Conservation (phyloP, 2,888 invertebrate species). For the Clusia tigrina region DNA sequence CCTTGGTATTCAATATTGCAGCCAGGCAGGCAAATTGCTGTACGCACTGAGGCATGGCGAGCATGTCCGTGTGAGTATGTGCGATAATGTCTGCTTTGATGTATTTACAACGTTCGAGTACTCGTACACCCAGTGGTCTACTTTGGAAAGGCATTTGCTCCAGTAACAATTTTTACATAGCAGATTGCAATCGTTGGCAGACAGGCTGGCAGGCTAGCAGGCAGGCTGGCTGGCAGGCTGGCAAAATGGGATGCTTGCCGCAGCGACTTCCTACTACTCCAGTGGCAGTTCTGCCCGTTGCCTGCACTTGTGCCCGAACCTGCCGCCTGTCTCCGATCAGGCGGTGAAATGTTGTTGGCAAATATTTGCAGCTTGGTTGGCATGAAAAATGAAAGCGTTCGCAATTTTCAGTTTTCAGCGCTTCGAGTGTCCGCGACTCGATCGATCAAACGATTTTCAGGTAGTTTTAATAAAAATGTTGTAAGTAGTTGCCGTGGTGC, state of each 20-base stretch:
- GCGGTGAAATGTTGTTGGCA: background rate
- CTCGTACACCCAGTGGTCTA: slow-evolving; percentile 20
- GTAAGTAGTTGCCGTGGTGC: background rate
- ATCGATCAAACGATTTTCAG: background rate
- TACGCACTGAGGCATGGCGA: background rate
- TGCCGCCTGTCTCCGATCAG: background rate
- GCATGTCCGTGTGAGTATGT: slow-evolving; percentile 13
- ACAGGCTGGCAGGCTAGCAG: background rate
- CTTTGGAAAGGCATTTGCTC: slow-evolving; percentile 9
- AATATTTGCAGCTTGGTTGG: background rate
- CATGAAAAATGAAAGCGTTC: slow-evolving; percentile 5
- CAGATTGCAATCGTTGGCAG: background rate
- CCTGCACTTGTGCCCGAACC: background rate
- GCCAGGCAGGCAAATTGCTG: too few relatives aligned
- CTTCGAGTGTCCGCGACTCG: background rate
- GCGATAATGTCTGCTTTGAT: slow-evolving; percentile 20
- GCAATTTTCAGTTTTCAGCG: background rate
- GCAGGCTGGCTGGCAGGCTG: background rate
- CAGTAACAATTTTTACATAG: background rate
- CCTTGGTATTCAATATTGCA: too few relatives aligned
- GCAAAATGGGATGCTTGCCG: background rate
- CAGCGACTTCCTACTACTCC: background rate
- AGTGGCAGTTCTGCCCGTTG: background rate
- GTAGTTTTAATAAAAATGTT: background rate
- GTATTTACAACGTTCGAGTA: too few relatives aligned